Conservation (phyloP, 2,888 invertebrate genomes). For the Arge pagana region DNA sequence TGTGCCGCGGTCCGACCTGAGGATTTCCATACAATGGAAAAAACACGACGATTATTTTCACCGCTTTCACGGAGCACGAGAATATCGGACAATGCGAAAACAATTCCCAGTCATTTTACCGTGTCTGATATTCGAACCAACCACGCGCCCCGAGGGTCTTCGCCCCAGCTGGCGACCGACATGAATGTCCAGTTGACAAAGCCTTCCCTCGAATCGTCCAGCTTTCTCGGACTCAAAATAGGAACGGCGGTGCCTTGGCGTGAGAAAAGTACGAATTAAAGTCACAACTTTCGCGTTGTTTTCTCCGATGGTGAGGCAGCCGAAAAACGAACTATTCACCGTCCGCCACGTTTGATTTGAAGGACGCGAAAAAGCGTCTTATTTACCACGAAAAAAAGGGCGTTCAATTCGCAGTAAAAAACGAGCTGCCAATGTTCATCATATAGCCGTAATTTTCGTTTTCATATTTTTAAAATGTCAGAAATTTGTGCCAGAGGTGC, state of each 20-base stretch:
- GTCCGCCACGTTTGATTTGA: too few relatives aligned
- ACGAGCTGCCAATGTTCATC: too few relatives aligned
- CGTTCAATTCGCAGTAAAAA: too few relatives aligned
- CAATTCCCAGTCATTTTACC: neutral
- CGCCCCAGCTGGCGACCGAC: slow-evolving; percentile 92
- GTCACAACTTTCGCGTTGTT: too few relatives aligned
- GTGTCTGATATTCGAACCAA: slow-evolving; percentile 59
- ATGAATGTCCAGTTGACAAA: slow-evolving; percentile 85
- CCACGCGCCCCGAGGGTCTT: slow-evolving; percentile 76
- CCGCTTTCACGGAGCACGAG: neutral
- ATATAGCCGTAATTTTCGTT: too few relatives aligned
- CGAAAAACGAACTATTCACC: too few relatives aligned
- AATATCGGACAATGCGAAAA: neutral
- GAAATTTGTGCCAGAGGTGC: too few relatives aligned
- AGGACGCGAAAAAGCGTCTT: too few relatives aligned
- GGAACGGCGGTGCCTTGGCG: slow-evolving; percentile 69
- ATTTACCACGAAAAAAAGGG: neutral
- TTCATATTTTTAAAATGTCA: too few relatives aligned
- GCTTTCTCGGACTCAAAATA: slow-evolving; percentile 71
- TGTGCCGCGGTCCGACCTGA: slow-evolving; percentile 57
- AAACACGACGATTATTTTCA: slow-evolving; percentile 3
- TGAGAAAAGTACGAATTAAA: neutral
- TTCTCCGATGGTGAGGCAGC: too few relatives aligned
- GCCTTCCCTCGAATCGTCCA: slow-evolving; percentile 73
- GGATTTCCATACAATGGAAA: slow-evolving; percentile 20